A percentile compares a stretch with the other conserved stretches of the same genome.
Conservation (phyloP, 2,888 invertebrate species). For the Adela reaumurella region DNA sequence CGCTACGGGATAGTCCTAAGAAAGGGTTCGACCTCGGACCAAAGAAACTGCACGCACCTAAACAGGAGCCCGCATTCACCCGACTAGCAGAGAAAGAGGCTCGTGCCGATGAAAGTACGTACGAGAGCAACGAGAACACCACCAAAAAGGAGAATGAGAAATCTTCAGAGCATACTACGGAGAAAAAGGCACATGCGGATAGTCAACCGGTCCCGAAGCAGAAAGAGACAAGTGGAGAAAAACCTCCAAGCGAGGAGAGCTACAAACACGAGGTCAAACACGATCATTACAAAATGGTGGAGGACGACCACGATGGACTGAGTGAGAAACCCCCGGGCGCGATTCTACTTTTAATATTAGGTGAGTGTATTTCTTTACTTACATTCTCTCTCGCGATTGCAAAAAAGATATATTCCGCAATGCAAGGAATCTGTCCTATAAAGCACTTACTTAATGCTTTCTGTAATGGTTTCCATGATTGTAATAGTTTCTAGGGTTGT, state of each 20-base stretch:
- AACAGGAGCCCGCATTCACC: conserved; percentile 15
- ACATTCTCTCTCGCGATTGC: too few species aligned
- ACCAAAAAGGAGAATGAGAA: conserved; percentile 8
- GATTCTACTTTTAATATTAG: conserved; percentile 73
- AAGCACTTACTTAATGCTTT: too few species aligned
- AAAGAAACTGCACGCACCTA: conserved; percentile 14
- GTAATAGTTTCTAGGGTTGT: too few species aligned
- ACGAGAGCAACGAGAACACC: conserved; percentile 7
- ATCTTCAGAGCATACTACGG: conserved; percentile 11
- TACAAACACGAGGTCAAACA: conserved; percentile 20
- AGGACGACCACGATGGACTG: conserved; percentile 58
- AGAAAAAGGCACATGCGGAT: conserved; percentile 12
- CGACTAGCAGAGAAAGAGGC: conserved; percentile 8
- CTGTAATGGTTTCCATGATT: too few species aligned
- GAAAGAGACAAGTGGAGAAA: conserved; percentile 3
- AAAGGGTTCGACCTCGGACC: conserved; percentile 24
- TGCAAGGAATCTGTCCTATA: too few species aligned
- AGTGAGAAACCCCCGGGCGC: conserved; percentile 75
- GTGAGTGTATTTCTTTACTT: conserved; percentile 25
- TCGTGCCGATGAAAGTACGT: conserved; percentile 7
- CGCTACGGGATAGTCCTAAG: conserved; percentile 37
- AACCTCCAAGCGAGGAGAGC: conserved; percentile 4
- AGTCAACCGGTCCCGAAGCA: conserved; percentile 1
- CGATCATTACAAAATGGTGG: conserved; percentile 27
- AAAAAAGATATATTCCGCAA: too few species aligned